Base-by-base conservation (phyloP, 35 echinoderm and acorn worm genomes). In the Strongylocentrotus purpuratus region DNA sequence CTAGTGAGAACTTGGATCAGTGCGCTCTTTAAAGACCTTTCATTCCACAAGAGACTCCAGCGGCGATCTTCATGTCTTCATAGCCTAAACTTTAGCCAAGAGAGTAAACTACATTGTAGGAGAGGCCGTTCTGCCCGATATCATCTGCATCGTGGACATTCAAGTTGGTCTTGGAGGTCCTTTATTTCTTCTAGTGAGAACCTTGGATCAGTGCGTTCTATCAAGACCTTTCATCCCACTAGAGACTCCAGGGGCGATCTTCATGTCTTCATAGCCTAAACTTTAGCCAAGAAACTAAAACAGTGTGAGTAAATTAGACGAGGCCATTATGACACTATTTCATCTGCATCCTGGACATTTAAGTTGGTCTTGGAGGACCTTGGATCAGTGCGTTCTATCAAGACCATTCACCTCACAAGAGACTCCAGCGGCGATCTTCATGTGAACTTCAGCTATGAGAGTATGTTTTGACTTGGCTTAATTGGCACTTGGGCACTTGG, bases 1-100 rank as follows among this genome's bases (percentile, higher is more conserved):
- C 35, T 41, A 41, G 0, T 41, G 0, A 1, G 0, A 41, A 59
- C 96, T 99, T 31, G 95, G 92, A 28, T 99, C 98, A 0, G 97
- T 99, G 50, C 97, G 98, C 60, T 97, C 97, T 35, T 13, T 99
- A 41, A 99, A 99, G 48, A 94, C 88, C 20, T 99, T 97, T 85
- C 98, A 99, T 92, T 97, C 96, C 55, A 97, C 98, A 17, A 94
- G 95, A 87, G 94, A 99, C 93, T 95, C 97, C n/a, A 99, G 98
- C 96, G 97, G 98, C 7, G 3, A 41, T 41, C 35, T 41, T 41
- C 35, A 41, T 41, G 35, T 41, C 35, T 41, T 41, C 35, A 41
- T 41, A 41, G 35, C 35, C 35, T 41, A 41, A 41, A 41, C 35
- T 41, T 41, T 1, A 41, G 35, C 35, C 35, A 41, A 41, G 35